Conservation (phyloP, 2,113 vertebrate genomes). For the Dipodomys merriami region DNA sequence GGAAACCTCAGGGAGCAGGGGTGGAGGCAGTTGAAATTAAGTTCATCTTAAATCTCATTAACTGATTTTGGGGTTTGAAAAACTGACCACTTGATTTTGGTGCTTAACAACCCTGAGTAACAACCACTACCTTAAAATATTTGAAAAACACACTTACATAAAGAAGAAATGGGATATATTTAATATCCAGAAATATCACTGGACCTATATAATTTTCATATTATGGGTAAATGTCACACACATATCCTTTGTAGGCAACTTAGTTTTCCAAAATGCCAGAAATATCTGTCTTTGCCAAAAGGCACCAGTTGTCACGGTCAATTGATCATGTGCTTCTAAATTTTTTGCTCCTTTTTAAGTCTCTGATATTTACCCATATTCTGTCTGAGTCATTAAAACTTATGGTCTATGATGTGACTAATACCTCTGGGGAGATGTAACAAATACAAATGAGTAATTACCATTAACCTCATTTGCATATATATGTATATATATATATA, state of each 20-base stretch:
- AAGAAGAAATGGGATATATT: neutral
- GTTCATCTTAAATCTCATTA: neutral
- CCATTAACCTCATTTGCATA: neutral
- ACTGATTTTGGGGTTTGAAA: neutral
- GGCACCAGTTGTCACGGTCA: conserved; percentile 52
- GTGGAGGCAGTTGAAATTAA: neutral
- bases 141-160: neutral
- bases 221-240: neutral
- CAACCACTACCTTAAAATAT: neutral
- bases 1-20: neutral
- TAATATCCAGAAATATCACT: neutral
- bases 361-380: conserved; percentile 63
- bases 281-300: conserved; percentile 61
- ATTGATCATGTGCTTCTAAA: neutral
- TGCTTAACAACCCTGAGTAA: neutral
- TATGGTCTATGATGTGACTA: conserved; percentile 65
- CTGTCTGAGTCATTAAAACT: conserved; percentile 68
- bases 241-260: neutral
- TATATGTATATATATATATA: neutral
- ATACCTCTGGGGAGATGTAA: conserved; percentile 49
- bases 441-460: conserved; percentile 32
- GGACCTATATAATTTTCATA: neutral
- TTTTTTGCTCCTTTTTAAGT: conserved; percentile 53
- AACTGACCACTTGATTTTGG: neutral
- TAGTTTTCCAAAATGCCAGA: conserved; percentile 62